Base-by-base conservation (phyloP, 1,140 invertebrate species). In the Telenomus remus region DNA sequence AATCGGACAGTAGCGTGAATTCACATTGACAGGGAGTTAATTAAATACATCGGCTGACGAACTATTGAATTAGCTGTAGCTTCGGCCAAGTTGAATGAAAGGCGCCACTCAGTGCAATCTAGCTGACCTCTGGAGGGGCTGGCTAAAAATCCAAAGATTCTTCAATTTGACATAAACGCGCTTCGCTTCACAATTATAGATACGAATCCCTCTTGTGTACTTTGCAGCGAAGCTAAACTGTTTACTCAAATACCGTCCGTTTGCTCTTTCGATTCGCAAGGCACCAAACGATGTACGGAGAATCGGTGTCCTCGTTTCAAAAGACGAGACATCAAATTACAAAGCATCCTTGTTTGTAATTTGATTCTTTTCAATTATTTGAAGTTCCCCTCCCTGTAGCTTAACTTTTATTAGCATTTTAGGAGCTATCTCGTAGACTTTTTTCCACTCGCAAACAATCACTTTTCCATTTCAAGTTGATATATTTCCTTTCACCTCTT, bases 201-300 rank as follows among this genome's bases (percentile, higher is more conserved):
- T 50, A 74, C 56, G 56, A 51, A 63, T 59, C 72, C 63, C 63
- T 66, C 61, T 47, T 74, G 63, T 74, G 63, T 73, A 73, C 56
- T 66, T 73, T 73, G 64, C 64, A 68, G 71, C 43, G 68, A 57
- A 68, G 57, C 71, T 74, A 74, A 74, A 63, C 71, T 74, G 64
- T 74, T 74, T 68, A 64, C 71, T 75, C 64, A 68, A 75, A 75
- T 75, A 68, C 64, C 57, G 71, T 68, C 53, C 63, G 71, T 75
- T 75, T 75, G 71, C 71, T 68, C 53, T 68, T 55, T 51, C 57
- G 72, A 75, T 75, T 43, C 54, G 64, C 60, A 65, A 43, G 48
- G 47, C 48, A 35, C 16, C 19, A 55, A 47, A 34, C 35, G 48
- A 73, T 65, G 33, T 44, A 73, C 70, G 51, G 51, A 48, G 37